Conservation (phyloP, 2,888 invertebrate genomes). For the Epicampocera succincta region DNA sequence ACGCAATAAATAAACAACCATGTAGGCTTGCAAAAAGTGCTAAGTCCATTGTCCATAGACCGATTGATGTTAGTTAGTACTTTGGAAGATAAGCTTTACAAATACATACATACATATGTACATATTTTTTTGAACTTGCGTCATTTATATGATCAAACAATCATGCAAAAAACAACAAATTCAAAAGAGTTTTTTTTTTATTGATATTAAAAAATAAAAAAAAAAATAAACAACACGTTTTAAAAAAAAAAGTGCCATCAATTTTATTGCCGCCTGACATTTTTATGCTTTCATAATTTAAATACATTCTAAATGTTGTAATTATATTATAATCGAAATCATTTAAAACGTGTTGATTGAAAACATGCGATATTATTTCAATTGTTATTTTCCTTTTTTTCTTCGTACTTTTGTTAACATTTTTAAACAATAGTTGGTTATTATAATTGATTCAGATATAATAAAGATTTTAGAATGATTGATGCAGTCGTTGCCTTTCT, state of each 20-base stretch:
- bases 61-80: neutral
- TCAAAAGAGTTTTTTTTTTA: too few species aligned
- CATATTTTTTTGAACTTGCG: neutral
- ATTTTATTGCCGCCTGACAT: too few species aligned
- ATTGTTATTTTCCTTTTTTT: too few species aligned
- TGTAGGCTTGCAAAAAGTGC: neutral
- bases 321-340: conserved; percentile 28
- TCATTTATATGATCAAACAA: neutral
- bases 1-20: too few species aligned
- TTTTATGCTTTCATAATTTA: neutral
- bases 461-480: neutral
- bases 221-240: too few species aligned
- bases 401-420: neutral
- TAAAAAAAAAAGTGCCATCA: too few species aligned
- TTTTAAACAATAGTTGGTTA: conserved; percentile 32
- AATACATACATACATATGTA: neutral
- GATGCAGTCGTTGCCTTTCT: too few species aligned
- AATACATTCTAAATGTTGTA: conserved; percentile 19
- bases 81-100: neutral
- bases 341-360: conserved; percentile 32
- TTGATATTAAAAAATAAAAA: too few species aligned
- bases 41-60: neutral
- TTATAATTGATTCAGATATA: conserved; percentile 33
- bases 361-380: conserved; percentile 52
- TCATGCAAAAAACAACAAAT: neutral